phyloP scores from a whole-genome alignment of 2,888 invertebrate species.

The Kuschelorhynchus macadamiae region DNA sequence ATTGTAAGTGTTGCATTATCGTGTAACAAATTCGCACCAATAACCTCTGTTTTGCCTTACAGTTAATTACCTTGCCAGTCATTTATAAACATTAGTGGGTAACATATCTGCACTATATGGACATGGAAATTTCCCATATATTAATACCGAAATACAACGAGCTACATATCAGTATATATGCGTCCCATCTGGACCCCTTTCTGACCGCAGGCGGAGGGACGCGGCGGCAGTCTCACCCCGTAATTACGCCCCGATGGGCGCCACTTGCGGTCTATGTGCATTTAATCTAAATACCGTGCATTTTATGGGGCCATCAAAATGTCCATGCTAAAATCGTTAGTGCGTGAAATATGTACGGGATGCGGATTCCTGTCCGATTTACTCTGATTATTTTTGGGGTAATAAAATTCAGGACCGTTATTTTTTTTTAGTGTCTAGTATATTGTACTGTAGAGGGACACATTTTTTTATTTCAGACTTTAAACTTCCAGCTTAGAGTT shows the following conservation, averaged over 20 bases:
- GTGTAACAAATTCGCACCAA: too few species aligned
- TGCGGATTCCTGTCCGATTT: conserved; percentile 28
- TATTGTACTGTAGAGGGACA: too few species aligned
- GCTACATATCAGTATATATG: conserved; percentile 39
- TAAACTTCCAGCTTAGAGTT: too few species aligned
- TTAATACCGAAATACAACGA: conserved; percentile 8
- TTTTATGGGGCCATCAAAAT: conserved; percentile 64
- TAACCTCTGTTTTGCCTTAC: too few species aligned
- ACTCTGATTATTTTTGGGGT: conserved; percentile 23
- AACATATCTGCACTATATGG: too few species aligned
- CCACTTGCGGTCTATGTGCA: conserved; percentile 64
- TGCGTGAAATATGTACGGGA: conserved; percentile 41
- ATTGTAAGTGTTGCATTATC: too few species aligned
- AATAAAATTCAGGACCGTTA: background rate
- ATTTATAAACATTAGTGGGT: too few species aligned
- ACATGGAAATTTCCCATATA: background rate
- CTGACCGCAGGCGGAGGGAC: conserved; percentile 21
- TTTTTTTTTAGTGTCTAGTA: background rate
- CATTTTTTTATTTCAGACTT: too few species aligned
- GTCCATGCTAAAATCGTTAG: conserved; percentile 42
- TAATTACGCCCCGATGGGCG: conserved; percentile 56
- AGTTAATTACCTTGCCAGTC: too few species aligned
- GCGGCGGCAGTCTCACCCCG: conserved; percentile 18
- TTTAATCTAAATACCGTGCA: conserved; percentile 65
- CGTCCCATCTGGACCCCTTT: conserved; percentile 31